A percentile compares a stretch with the other conserved stretches of the same genome.
Evolutionary conservation across 2,888 invertebrate genomes (phyloP).

Genomic region (Phortica okadai): DNA sequence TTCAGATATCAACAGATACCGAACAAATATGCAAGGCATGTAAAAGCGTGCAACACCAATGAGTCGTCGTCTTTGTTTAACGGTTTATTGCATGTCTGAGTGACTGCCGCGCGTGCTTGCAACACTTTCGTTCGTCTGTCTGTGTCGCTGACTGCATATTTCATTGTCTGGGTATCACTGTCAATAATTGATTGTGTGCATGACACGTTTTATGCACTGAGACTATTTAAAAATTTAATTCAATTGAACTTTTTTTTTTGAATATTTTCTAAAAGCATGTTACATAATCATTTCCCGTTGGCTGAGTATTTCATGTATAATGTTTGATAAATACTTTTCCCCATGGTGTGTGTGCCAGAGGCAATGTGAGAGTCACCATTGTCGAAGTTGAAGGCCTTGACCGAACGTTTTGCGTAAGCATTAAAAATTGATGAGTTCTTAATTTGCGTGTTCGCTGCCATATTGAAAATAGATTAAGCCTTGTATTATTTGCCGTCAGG

Average conservation of each 20-base stretch:
- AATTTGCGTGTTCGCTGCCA: constrained; percentile 66
- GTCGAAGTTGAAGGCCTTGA: background rate
- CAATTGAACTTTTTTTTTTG: background rate
- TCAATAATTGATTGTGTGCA: too few relatives aligned
- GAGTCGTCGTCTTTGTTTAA: too few relatives aligned
- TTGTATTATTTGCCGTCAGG: constrained; percentile 72
- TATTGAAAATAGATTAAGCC: constrained; percentile 72
- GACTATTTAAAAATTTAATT: background rate
- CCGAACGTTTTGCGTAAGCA: constrained; percentile 52
- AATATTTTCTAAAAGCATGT: background rate
- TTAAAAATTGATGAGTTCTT: constrained; percentile 72
- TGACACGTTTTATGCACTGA: too few relatives aligned
- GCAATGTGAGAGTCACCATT: background rate
- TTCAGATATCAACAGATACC: background rate
- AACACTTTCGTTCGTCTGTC: too few relatives aligned
- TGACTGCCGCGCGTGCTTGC: too few relatives aligned
- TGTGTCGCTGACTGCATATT: too few relatives aligned
- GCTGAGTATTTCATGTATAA: too few relatives aligned
- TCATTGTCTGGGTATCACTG: too few relatives aligned
- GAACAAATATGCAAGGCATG: background rate
- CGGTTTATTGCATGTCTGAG: too few relatives aligned
- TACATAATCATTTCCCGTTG: too few relatives aligned
- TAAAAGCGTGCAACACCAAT: background rate
- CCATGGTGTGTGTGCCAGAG: too few relatives aligned
- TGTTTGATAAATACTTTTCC: too few relatives aligned